Base-by-base conservation (phyloP, 2,888 invertebrate genomes). In the Chouioia cunea region DNA sequence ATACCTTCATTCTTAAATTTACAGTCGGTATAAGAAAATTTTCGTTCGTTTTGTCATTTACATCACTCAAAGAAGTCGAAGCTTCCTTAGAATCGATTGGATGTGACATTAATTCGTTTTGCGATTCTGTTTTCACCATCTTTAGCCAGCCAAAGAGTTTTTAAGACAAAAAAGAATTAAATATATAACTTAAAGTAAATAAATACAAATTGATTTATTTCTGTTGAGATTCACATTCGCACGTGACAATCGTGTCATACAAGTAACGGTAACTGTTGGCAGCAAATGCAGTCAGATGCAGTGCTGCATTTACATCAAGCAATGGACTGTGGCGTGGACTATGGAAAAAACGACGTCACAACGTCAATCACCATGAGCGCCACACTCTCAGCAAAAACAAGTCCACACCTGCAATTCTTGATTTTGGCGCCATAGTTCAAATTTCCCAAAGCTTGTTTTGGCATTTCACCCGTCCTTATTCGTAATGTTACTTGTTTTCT, bases 71-170 rank as follows among this genome's bases (percentile, higher is more conserved):
- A 27, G 56, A 18, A 14, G 52, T 16, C 27, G 48, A n/a, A 2
- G 69, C 48, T 15, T 65, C 65, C 20, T 70, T 65, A 12, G 44
- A 15, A 56, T 70, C 56, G 18, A 16, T 54, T 18, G 59, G 56
- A 48, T 56, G 27, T 16, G 43, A 15, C 10, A 56, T 16, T 20
- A 60, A 12, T 8, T 70, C 47, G 18, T 65, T 58, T 22, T 65
- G 65, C 2, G 48, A 50, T 2, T 65, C 70, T 44, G 59, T 44
- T 12, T 65, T 70, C 12, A 65, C 70, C 70, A 70, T 70, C n/a
- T 46, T 47, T 6, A 12, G 36, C 4, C 36, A 36, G 10, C 36
- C 36, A 27, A 15, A 48, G 15, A 22, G 47, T 64, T 36, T 10
- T 10, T 36, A 36, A 36, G 36, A 36, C 54, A 23, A 20, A 22